A percentile compares a stretch with the other conserved stretches of the same genome.
Conservation (phyloP, 2,113 vertebrate genomes). For the Onychorhynchus coronatus region DNA sequence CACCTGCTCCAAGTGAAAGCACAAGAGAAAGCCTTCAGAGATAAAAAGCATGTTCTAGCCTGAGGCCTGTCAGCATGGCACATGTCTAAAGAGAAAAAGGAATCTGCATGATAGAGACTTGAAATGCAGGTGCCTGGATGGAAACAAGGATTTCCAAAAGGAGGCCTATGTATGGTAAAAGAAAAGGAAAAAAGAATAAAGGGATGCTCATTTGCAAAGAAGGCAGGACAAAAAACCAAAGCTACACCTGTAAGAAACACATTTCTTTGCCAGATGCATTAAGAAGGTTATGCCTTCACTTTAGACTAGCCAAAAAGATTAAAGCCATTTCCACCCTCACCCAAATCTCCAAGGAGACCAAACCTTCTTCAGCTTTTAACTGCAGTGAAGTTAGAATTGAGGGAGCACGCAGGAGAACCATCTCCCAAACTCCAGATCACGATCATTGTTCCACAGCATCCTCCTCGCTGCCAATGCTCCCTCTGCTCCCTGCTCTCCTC, state of each 20-base stretch:
- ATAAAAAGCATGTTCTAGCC: constrained; percentile 40
- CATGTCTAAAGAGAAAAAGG: constrained; percentile 51
- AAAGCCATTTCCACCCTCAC: constrained; percentile 40
- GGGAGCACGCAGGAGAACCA: neutral
- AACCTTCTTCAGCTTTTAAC: constrained; percentile 6
- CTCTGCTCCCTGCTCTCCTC: neutral
- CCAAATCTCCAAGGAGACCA: constrained; percentile 45
- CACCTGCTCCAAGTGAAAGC: constrained; percentile 7
- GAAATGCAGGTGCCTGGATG: constrained; percentile 44
- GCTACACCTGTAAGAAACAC: constrained; percentile 49
- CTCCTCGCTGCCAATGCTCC: neutral
- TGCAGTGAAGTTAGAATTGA: neutral
- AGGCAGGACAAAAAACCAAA: constrained; percentile 29
- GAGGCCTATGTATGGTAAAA: neutral
- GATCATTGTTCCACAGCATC: neutral
- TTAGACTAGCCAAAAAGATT: constrained; percentile 34
- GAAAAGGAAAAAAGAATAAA: neutral
- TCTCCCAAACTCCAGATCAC: neutral
- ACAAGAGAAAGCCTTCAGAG: constrained; percentile 21
- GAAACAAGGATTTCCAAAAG: constrained; percentile 11
- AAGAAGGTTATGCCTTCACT: neutral
- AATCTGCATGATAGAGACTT: constrained; percentile 53
- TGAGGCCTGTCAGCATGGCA: constrained; percentile 51
- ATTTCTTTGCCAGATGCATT: neutral
- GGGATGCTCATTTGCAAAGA: constrained; percentile 42